Base-by-base conservation (phyloP, 2,797 vertebrate genomes). In the Eutrigla gurnardus region DNA sequence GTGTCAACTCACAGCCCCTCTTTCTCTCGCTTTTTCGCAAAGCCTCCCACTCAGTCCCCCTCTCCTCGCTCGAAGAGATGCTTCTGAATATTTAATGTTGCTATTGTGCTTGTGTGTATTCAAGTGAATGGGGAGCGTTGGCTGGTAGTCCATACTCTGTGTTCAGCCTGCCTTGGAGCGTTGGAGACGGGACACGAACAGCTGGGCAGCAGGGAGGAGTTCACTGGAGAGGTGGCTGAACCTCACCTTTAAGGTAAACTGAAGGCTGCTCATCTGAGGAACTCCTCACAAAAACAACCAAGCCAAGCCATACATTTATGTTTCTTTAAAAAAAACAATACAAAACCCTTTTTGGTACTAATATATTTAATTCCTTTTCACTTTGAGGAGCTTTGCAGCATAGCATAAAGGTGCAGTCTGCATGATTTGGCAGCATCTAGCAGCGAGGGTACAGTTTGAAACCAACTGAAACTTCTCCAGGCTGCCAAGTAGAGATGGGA, bases 61-160 rank as follows among this genome's bases (percentile, higher is more conserved):
- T 86, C 90, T 91, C 84, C 73, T 68, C 61, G 77, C 86, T 92
- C 50, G 55, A 89, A 91, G 86, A 92, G 90, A 85, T 87, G 87
- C 76, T 91, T 49, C 95, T 99, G 92, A 94, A 99, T 99, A 94
- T 97, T 99, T 99, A 94, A 99, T 97, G 95, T 87, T 1, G 36
- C 95, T 93, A 96, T 98, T 99, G 96, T 98, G 94, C 91, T 91
- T 90, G 87, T 94, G 95, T 73, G 93, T 86, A 76, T 46, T 61
- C 9, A 82, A 84, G 45, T 79, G 94, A 96, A 95, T 89, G 55
- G 85, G 89, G 89, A 86, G 91, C 91, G 81, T 91, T 92, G 78
- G 93, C 83, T 83, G 86, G 53, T 87, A 89, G 88, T 78, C 78
- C 75, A 57, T 77, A 77, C 84, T 83, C 73, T 81, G 78, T 74